These are phyloP conservation scores for Antechinus flavipes DNA, from an alignment of 2,113 vertebrate species.

Conservation along the genomic window DNA sequence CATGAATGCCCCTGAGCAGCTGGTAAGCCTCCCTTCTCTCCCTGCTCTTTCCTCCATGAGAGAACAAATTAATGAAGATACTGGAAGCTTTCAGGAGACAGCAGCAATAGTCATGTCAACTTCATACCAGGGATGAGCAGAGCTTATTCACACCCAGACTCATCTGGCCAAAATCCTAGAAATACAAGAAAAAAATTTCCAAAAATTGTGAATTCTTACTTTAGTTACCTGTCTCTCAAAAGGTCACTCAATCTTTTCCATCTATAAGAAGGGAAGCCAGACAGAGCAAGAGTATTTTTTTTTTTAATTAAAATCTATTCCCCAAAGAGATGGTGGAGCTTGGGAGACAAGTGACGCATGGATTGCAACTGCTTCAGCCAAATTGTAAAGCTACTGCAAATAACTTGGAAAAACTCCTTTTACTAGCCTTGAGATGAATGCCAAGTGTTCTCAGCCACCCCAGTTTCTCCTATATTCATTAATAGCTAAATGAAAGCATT, in stretches of 20 bases:
- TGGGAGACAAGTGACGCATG: constrained; percentile 38
- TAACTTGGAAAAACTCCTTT: constrained; percentile 44
- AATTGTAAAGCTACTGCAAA: neutral
- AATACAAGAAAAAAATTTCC: constrained; percentile 60
- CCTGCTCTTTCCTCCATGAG: neutral
- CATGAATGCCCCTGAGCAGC: constrained; percentile 31
- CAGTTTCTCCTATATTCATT: constrained; percentile 24
- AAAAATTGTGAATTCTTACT: constrained; percentile 36
- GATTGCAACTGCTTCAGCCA: constrained; percentile 25
- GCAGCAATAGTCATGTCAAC: neutral
- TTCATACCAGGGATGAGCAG: neutral
- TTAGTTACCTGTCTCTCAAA: neutral
- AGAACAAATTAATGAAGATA: neutral
- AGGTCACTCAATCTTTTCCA: neutral
- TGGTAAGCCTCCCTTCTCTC: neutral
- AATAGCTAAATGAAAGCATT: constrained; percentile 55
- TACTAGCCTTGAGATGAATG: constrained; percentile 47
- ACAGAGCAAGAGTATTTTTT: neutral
- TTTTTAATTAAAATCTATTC: neutral
- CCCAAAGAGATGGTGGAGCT: neutral
- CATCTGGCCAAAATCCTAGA: constrained; percentile 65
- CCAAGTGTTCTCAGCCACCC: constrained; percentile 34
- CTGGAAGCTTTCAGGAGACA: neutral
- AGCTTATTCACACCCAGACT: constrained; percentile 58
- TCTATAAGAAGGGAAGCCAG: neutral